Percentiles rank a stretch among this genome's conserved stretches.
Conservation (phyloP, 2,888 invertebrate species). For the Xestobium rufovillosum region DNA sequence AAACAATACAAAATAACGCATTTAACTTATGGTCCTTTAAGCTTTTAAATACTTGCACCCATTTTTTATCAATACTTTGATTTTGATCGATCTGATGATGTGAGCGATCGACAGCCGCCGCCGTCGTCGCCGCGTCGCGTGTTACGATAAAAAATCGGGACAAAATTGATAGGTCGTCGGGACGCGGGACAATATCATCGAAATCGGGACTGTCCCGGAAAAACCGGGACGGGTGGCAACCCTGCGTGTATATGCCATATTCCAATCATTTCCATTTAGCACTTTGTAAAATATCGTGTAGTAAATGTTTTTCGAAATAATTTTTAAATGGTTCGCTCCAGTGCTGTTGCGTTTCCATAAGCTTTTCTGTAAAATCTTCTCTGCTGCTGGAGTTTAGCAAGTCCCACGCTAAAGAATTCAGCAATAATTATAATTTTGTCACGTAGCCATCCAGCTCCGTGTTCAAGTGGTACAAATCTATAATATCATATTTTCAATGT, state of each 20-base stretch:
- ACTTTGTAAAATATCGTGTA: slow-evolving; percentile 4
- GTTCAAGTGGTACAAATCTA: slow-evolving; percentile 5
- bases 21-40: too few species aligned
- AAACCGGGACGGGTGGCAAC: too few species aligned
- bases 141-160: too few species aligned
- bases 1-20: too few species aligned
- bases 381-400: slow-evolving; percentile 6
- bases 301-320: slow-evolving; percentile 9
- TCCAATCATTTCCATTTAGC: slow-evolving; percentile 6
- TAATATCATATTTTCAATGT: slow-evolving; percentile 9
- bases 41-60: too few species aligned
- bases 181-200: too few species aligned
- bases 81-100: too few species aligned
- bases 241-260: slow-evolving; percentile 6
- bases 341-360: slow-evolving; percentile 4
- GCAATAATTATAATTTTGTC: slow-evolving; percentile 5
- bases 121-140: too few species aligned
- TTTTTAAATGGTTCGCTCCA: slow-evolving; percentile 9
- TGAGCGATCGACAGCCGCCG: too few species aligned
- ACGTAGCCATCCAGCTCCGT: slow-evolving; percentile 5
- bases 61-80: too few species aligned
- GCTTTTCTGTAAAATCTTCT: slow-evolving; percentile 6
- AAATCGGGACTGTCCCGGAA: too few species aligned
- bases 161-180: too few species aligned
- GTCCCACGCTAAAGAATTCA: slow-evolving; percentile 9